Evolutionary conservation across 2,113 vertebrate genomes (phyloP).

Genomic region (Festucalex cinctus): DNA sequence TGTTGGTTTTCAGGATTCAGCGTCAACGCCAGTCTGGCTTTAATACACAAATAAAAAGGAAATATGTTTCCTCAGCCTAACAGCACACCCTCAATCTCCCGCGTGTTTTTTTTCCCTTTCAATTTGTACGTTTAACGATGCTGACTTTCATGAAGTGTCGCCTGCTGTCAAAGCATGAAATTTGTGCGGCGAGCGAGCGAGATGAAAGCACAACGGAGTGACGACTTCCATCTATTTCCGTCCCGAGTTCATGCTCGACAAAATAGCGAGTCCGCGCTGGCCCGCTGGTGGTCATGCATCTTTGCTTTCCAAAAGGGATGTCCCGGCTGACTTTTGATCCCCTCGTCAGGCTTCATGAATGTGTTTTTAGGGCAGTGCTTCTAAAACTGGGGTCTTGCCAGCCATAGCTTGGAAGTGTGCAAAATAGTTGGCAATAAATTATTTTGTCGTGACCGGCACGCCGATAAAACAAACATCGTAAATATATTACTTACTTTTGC

Average conservation of each 20-base stretch:
- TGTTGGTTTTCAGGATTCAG: background rate
- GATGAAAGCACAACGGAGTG: constrained; percentile 6
- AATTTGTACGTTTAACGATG: constrained; percentile 1
- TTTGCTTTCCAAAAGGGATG: constrained; percentile 7
- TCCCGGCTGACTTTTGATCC: constrained; percentile 1
- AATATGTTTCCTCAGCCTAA: background rate
- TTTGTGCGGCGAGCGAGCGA: background rate
- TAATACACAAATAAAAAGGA: background rate
- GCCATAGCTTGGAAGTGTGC: background rate
- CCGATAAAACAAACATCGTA: no score
- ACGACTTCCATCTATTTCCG: constrained; percentile 8
- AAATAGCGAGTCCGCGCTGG: background rate
- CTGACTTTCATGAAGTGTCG: constrained; percentile 10
- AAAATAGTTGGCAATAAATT: background rate
- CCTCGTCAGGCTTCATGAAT: constrained; percentile 1
- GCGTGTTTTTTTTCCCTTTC: background rate
- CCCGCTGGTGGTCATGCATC: background rate
- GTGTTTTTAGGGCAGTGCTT: background rate
- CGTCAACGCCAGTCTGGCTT: background rate
- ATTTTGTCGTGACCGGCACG: background rate
- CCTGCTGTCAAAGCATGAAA: constrained; percentile 10
- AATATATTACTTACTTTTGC: no score
- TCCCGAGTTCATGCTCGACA: background rate
- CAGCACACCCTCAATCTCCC: background rate
- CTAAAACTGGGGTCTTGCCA: background rate